These are phyloP conservation scores for Apis dorsata DNA, from an alignment of 1,140 invertebrate species.

Conservation along the genomic window DNA sequence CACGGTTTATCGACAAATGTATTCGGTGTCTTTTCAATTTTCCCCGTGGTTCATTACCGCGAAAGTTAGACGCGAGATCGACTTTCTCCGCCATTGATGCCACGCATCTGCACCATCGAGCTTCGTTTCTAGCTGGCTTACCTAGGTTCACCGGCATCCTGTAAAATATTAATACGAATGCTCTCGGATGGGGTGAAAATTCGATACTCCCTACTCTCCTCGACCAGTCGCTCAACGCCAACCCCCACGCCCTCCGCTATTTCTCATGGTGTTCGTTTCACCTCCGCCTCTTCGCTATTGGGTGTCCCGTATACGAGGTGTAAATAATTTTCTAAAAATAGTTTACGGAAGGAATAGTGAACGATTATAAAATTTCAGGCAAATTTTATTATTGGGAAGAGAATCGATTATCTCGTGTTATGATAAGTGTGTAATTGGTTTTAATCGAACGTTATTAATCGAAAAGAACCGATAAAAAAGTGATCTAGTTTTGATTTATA, in stretches of 20 bases:
- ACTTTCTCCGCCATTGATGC: constrained; percentile 44
- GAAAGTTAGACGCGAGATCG: constrained; percentile 37
- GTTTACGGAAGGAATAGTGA: not conserved
- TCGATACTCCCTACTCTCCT: constrained; percentile 65
- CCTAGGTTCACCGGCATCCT: constrained; percentile 42
- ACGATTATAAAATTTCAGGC: too few relatives aligned
- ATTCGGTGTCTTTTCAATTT: constrained; percentile 6
- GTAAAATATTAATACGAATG: constrained; percentile 75
- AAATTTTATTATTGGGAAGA: too few relatives aligned
- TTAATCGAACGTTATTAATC: too few relatives aligned
- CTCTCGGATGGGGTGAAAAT: constrained; percentile 72
- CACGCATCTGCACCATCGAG: constrained; percentile 51
- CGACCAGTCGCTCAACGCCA: constrained; percentile 35
- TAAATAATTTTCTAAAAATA: not conserved
- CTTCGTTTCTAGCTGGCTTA: constrained; percentile 47
- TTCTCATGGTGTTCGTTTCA: constrained; percentile 33
- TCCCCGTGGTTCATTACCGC: not conserved
- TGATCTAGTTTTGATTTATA: too few relatives aligned
- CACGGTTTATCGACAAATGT: not conserved
- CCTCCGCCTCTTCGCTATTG: not conserved
- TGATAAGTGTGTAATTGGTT: too few relatives aligned
- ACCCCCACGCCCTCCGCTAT: constrained; percentile 9
- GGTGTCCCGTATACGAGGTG: constrained; percentile 6
- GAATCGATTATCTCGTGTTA: too few relatives aligned
- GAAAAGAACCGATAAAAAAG: too few relatives aligned